phyloP scores from a whole-genome alignment of 2,113 vertebrate genomes.

The Tricholaema leucomelas region DNA sequence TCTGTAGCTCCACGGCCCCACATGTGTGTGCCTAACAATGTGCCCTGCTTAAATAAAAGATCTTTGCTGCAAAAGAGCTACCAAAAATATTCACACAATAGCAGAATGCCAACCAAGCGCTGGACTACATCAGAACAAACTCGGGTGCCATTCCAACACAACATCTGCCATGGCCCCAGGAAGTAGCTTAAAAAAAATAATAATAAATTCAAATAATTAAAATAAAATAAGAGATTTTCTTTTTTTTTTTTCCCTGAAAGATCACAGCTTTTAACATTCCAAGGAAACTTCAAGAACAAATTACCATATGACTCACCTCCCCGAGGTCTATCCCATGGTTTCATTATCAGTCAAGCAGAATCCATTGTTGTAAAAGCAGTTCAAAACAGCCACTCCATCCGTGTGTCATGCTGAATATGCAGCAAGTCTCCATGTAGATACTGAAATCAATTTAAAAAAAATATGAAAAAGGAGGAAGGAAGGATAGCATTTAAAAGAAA shows the following conservation, averaged over 20 bases:
- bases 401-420: not conserved
- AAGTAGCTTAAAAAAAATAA: not conserved
- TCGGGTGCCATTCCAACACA: constrained; percentile 17
- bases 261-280: constrained; percentile 43
- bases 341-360: constrained; percentile 51
- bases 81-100: constrained; percentile 51
- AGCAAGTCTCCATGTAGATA: not conserved
- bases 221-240: not conserved
- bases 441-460: no score
- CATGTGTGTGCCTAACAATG: constrained; percentile 52
- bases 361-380: constrained; percentile 28
- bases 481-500: constrained; percentile 7
- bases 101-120: constrained; percentile 38
- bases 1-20: constrained; percentile 34
- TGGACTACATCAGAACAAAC: constrained; percentile 36
- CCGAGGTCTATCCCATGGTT: constrained; percentile 42
- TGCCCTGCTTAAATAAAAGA: constrained; percentile 52
- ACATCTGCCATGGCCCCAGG: constrained; percentile 49
- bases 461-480: not conserved
- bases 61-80: constrained; percentile 18
- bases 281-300: constrained; percentile 44
- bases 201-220: not conserved
- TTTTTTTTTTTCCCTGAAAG: constrained; percentile 1
- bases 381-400: constrained; percentile 7
- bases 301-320: constrained; percentile 62